Base-by-base conservation (phyloP, 2,113 vertebrate species). In the Myrmophylax atrothorax region DNA sequence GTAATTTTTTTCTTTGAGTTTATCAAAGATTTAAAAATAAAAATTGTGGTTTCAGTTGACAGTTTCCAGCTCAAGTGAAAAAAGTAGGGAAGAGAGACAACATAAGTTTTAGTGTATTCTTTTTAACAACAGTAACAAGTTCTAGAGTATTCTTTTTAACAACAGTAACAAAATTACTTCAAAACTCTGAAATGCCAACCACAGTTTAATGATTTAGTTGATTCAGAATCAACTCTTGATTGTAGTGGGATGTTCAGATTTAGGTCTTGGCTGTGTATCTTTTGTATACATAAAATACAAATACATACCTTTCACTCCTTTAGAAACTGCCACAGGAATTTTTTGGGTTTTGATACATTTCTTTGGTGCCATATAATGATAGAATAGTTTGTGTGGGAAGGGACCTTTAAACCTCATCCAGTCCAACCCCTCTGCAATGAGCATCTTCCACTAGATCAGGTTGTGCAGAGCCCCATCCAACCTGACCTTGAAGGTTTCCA, bases 381-480 rank as follows among this genome's bases (percentile, higher is more conserved):
- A 23, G 40, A 76, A 26, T 6, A 55, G 3, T 69, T 47, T 62
- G 14, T 69, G 8, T 90, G 31, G 29, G 40, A 55, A 7, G 4
- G 14, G 20, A 18, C 6, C 6, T 47, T 40, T 47, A 35, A 62
- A 26, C 6, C 8, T 3, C 22, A 26, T 18, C 29, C 14, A 29
- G n/a, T 18, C 14, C 46, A 40, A 46, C 22, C 5, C 11, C n/a
- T 5, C 29, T 62, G 22, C 20, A 47, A 23, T 26, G 4, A 69
- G 6, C 11, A 23, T 26, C 25, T 47, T 62, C 47, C 35, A 0
- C 14, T 42, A 35, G 24, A 22, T 62, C 63, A 35, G 25, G 6
- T 16, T 49, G 17, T 25, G 46, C 0, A 0, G 38, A 83, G 8
- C 20, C 10, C 20, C 68, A 40, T 62, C 29, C 55, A 35, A 35